These are phyloP conservation scores for Epicampocera succincta DNA, from an alignment of 2,888 invertebrate species.

Conservation along the genomic window DNA sequence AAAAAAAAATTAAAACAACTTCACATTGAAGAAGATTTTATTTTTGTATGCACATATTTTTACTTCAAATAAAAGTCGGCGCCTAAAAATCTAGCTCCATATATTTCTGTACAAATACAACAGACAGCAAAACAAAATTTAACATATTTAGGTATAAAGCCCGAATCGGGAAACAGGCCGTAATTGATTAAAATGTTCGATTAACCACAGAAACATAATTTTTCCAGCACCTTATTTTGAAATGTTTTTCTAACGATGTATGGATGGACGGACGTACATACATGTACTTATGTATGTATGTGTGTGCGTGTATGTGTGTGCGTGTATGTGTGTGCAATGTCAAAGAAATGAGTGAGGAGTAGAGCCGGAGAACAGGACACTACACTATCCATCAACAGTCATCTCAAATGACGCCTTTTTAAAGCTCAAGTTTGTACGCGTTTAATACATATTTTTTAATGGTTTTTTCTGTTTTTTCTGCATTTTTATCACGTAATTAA, in stretches of 20 bases:
- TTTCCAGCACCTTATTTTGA: background rate
- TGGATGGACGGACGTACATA: too few relatives aligned
- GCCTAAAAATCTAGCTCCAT: too few relatives aligned
- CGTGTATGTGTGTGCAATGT: slow-evolving; percentile 3
- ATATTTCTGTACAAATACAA: too few relatives aligned
- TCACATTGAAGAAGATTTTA: too few relatives aligned
- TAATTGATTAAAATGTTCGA: background rate
- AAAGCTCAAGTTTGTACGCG: slow-evolving; percentile 66
- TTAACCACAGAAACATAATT: slow-evolving; percentile 20
- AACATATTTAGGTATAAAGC: background rate
- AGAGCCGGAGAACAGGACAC: slow-evolving; percentile 34
- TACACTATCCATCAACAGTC: slow-evolving; percentile 65
- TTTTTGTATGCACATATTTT: too few relatives aligned
- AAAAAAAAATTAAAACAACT: too few relatives aligned
- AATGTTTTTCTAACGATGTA: slow-evolving; percentile 13
- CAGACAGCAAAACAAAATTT: too few relatives aligned
- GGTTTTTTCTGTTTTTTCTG: slow-evolving; percentile 39
- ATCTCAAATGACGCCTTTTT: slow-evolving; percentile 66
- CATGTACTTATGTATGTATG: too few relatives aligned
- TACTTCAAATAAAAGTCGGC: too few relatives aligned
- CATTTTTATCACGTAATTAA: slow-evolving; percentile 79
- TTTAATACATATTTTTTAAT: slow-evolving; percentile 23
- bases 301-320: too few relatives aligned
- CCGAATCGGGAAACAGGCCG: background rate
- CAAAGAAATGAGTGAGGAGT: slow-evolving; percentile 28